phyloP scores from a whole-genome alignment of 2,113 vertebrate species.

The Cyprinodon tularosa region DNA sequence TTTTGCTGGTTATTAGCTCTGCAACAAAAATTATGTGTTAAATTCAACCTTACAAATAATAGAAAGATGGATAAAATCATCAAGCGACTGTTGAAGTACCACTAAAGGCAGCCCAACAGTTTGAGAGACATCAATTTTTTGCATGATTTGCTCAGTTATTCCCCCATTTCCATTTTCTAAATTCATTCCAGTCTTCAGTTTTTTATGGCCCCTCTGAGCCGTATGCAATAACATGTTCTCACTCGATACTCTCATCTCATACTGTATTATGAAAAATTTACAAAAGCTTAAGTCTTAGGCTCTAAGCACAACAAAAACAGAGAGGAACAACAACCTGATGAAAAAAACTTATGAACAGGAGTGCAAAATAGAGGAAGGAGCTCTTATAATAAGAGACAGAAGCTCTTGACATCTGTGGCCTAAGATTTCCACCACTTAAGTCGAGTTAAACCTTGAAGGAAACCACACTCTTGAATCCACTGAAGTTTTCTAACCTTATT shows the following conservation, averaged over 20 bases:
- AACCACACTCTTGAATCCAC: conserved; percentile 6
- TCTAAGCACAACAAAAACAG: conserved; percentile 25
- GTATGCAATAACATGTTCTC: conserved; percentile 55
- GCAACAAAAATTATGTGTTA: not conserved
- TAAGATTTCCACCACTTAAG: conserved; percentile 18
- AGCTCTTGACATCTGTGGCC: conserved; percentile 56
- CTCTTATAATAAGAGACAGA: conserved; percentile 29
- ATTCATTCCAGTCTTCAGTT: conserved; percentile 40
- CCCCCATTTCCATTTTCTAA: conserved; percentile 18
- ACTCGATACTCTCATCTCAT: conserved; percentile 55
- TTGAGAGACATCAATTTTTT: conserved; percentile 13
- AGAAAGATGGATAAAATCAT: not conserved
- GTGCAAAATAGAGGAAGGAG: conserved; percentile 12
- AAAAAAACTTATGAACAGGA: conserved; percentile 36
- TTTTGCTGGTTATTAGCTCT: not conserved
- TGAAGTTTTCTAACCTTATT: conserved; percentile 77
- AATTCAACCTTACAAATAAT: not conserved
- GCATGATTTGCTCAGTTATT: conserved; percentile 7
- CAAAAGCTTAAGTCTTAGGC: conserved; percentile 49
- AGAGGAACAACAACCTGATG: conserved; percentile 33
- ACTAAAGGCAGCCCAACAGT: not conserved
- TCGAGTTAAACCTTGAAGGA: conserved; percentile 23
- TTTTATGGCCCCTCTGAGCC: conserved; percentile 66
- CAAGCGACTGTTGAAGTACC: not conserved
- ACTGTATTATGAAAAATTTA: conserved; percentile 55